A percentile compares a stretch with the other conserved stretches of the same genome.
phyloP scores from a whole-genome alignment of 2,888 invertebrate genomes.

The Lingula anatina region DNA sequence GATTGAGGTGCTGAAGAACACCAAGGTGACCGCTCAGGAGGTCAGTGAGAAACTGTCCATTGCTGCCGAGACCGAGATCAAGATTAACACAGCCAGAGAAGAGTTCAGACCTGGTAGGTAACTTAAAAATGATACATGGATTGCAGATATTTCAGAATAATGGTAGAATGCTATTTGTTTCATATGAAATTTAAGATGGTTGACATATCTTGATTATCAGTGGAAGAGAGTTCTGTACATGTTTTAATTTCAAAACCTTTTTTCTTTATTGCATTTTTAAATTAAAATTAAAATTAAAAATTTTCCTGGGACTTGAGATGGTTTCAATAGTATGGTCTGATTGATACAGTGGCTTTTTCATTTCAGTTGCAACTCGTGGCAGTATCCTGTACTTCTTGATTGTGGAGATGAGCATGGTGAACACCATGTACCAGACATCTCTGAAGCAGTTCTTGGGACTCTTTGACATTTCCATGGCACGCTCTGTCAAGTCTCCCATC shows the following conservation, averaged over 20 bases:
- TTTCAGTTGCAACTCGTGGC: conserved; percentile 79
- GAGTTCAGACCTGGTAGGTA: conserved; percentile 74
- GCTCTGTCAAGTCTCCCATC: conserved; percentile 74
- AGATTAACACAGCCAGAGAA: conserved; percentile 88
- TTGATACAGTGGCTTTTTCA: background rate
- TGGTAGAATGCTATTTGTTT: too few species aligned
- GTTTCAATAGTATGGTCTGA: background rate
- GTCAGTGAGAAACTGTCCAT: conserved; percentile 90
- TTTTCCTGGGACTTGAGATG: too few species aligned
- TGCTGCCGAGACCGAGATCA: conserved; percentile 87
- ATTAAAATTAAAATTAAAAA: too few species aligned
- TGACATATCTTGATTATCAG: too few species aligned
- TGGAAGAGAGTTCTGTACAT: too few species aligned
- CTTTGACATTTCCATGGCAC: conserved; percentile 86
- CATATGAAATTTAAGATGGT: too few species aligned
- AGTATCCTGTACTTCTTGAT: conserved; percentile 93
- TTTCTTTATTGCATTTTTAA: too few species aligned
- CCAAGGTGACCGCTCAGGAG: conserved; percentile 68
- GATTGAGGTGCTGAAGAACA: conserved; percentile 59
- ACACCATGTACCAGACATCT: conserved; percentile 95
- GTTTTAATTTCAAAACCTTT: too few species aligned
- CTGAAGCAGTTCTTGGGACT: conserved; percentile 88
- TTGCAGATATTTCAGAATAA: too few species aligned
- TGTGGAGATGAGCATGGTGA: conserved; percentile 95
- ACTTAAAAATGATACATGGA: too few species aligned